Conservation (phyloP, 1,140 invertebrate genomes). For the Aleiodes sp. region DNA sequence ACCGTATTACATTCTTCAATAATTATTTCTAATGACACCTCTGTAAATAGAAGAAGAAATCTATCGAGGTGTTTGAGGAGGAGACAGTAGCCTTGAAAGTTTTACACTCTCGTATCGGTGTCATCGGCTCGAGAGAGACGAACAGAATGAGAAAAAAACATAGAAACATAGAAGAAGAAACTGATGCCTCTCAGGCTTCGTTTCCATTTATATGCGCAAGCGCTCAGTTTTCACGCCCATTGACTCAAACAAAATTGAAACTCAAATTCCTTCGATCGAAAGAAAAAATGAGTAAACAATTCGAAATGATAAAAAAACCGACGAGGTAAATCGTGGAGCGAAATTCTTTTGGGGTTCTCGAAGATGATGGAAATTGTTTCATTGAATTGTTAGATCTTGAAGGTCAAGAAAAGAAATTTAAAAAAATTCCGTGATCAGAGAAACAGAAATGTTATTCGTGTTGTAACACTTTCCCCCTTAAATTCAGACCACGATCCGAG, state of each 20-base stretch:
- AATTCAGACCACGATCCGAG: neutral
- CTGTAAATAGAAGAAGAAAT: neutral
- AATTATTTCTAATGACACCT: neutral
- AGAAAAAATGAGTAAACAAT: no score
- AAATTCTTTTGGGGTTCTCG: no score
- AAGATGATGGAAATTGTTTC: no score
- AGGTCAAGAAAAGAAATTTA: conserved; percentile 2
- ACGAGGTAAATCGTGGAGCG: no score
- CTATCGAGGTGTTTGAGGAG: neutral
- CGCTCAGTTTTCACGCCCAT: no score
- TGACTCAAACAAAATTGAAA: no score
- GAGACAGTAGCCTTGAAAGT: neutral
- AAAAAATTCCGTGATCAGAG: neutral
- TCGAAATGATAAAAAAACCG: no score
- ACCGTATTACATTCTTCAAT: neutral
- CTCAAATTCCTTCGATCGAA: no score
- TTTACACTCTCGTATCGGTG: conserved; percentile 18
- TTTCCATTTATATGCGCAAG: no score
- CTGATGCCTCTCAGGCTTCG: neutral
- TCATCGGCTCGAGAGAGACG: neutral
- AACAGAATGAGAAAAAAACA: no score
- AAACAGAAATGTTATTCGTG: conserved; percentile 18
- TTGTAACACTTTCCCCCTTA: conserved; percentile 24
- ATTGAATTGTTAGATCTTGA: neutral
- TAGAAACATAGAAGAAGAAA: neutral